Evolutionary conservation across 2,888 invertebrate species (phyloP).

Genomic region (Bugula neritina): DNA sequence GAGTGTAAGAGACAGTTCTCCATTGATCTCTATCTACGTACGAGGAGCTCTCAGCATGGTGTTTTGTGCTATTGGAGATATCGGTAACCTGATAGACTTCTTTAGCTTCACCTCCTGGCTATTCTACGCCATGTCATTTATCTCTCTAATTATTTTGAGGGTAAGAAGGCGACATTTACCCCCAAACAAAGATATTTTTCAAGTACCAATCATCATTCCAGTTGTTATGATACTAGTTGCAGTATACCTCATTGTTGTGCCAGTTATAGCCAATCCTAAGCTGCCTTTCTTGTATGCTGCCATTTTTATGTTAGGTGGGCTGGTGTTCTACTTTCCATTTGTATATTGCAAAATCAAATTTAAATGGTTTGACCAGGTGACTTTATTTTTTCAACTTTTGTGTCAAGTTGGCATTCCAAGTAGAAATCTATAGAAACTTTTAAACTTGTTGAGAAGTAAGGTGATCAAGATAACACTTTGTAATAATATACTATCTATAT

Average conservation of each 20-base stretch:
- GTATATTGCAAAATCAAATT: not conserved
- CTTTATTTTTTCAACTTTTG: slow-evolving; percentile 20
- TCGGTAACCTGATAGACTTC: slow-evolving; percentile 24
- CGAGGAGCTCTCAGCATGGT: not conserved
- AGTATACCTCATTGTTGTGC: not conserved
- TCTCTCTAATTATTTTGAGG: slow-evolving; percentile 7
- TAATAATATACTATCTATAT: too few species aligned
- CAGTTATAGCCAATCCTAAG: not conserved
- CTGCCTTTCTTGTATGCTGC: slow-evolving; percentile 22
- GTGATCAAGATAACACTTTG: too few species aligned
- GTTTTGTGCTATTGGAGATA: not conserved
- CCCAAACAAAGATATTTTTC: not conserved
- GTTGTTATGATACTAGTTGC: not conserved
- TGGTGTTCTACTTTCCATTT: slow-evolving; percentile 23
- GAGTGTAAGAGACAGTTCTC: slow-evolving; percentile 10
- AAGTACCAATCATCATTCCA: slow-evolving; percentile 19
- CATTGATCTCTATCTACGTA: not conserved
- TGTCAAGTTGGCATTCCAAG: not conserved
- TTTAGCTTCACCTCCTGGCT: slow-evolving; percentile 26
- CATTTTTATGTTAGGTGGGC: slow-evolving; percentile 15
- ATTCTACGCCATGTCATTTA: slow-evolving; percentile 27
- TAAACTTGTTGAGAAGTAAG: too few species aligned
- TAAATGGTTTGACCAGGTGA: slow-evolving; percentile 6
- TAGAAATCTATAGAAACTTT: slow-evolving; percentile 8
- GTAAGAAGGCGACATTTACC: not conserved